Evolutionary conservation across 2,113 vertebrate genomes (phyloP).

Genomic region (Epinephelus fuscoguttatus): DNA sequence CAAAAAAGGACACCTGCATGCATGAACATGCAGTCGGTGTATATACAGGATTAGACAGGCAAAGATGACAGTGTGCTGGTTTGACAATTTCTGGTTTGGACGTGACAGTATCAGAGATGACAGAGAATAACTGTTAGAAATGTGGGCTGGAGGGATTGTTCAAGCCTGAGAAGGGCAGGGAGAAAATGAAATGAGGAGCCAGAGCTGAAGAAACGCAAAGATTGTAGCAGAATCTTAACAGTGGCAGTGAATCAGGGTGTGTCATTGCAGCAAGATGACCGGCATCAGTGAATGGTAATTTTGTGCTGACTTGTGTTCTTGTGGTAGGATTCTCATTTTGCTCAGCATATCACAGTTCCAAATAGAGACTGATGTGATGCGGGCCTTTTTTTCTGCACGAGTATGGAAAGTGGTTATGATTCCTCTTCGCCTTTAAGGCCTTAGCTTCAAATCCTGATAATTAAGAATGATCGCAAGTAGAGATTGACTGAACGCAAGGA

Average conservation of each 20-base stretch:
- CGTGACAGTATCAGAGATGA: constrained; percentile 13
- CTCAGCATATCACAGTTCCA: constrained; percentile 16
- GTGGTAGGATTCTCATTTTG: constrained; percentile 19
- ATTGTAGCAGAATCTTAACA: constrained; percentile 2
- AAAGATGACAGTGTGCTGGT: constrained; percentile 13
- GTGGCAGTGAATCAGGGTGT: constrained; percentile 34
- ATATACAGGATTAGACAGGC: not conserved
- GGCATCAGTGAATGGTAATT: constrained; percentile 8
- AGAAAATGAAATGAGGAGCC: not conserved
- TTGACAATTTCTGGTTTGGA: constrained; percentile 17
- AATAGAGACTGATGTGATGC: constrained; percentile 15
- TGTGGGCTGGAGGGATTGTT: constrained; percentile 24
- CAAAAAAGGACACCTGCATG: not conserved
- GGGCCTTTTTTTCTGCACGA: not conserved
- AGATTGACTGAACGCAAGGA: not conserved
- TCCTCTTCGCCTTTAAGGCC: not conserved
- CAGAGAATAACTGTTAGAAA: constrained; percentile 29
- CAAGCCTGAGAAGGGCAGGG: constrained; percentile 5
- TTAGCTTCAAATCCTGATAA: constrained; percentile 10
- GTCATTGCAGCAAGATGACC: constrained; percentile 50
- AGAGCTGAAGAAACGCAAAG: not conserved
- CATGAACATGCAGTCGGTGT: not conserved
- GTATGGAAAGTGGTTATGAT: not conserved
- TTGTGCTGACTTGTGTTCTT: constrained; percentile 45
- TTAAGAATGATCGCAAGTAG: constrained; percentile 3